These are phyloP conservation scores for Potorous gilbertii DNA, from an alignment of 2,797 vertebrate species.

Conservation along the genomic window DNA sequence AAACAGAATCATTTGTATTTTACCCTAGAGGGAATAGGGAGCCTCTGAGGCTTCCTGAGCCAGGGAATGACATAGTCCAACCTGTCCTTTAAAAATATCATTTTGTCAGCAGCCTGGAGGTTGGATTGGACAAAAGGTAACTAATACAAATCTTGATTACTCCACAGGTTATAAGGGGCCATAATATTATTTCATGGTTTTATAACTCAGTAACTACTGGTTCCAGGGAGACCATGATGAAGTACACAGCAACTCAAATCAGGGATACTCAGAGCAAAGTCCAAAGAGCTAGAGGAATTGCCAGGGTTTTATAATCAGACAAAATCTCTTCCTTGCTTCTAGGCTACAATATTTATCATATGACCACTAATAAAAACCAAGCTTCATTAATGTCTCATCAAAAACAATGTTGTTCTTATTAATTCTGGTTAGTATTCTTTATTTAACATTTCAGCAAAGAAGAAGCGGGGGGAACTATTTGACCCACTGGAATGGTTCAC, in stretches of 20 bases:
- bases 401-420: background rate
- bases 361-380: background rate
- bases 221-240: background rate
- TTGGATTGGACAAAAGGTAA: background rate
- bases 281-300: background rate
- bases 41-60: background rate
- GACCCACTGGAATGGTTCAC: background rate
- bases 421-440: background rate
- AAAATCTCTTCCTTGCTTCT: background rate
- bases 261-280: background rate
- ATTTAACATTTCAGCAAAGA: background rate
- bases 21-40: background rate
- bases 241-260: background rate
- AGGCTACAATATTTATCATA: background rate
- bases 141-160: background rate
- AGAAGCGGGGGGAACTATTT: background rate
- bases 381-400: background rate
- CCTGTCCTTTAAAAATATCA: background rate
- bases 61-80: background rate
- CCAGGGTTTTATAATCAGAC: background rate
- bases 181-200: background rate
- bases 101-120: background rate
- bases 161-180: background rate
- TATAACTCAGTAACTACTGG: background rate
- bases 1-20: background rate